Percentiles rank a stretch among this genome's conserved stretches.
phyloP scores from a whole-genome alignment of 2,113 vertebrate species.

The Calypte anna region DNA sequence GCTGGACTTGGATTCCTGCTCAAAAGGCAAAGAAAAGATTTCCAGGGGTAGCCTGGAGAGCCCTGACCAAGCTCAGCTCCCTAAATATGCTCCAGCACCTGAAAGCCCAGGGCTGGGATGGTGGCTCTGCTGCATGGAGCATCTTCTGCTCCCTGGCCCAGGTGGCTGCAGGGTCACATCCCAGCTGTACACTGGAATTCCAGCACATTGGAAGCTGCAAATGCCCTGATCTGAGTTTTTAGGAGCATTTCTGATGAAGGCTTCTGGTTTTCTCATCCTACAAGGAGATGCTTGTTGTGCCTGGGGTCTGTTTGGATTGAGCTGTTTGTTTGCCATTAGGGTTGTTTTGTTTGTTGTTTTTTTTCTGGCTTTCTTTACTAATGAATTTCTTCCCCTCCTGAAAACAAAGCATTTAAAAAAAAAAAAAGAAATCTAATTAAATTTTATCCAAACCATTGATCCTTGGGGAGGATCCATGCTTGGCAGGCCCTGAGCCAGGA shows the following conservation, averaged over 20 bases:
- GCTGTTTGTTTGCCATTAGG: background rate
- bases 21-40: background rate
- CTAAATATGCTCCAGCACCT: background rate
- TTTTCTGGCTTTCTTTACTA: background rate
- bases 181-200: background rate
- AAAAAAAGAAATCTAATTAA: no score
- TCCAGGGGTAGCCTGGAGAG: background rate
- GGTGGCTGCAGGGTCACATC: background rate
- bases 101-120: background rate
- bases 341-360: no score
- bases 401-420: background rate
- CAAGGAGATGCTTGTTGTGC: background rate
- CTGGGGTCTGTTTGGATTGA: background rate
- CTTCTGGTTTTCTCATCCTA: background rate
- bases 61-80: background rate
- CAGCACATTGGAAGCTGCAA: background rate
- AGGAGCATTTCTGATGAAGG: accelerated
- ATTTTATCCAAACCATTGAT: background rate
- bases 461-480: background rate
- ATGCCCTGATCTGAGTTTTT: background rate
- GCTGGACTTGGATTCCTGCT: background rate
- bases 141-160: background rate
- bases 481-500: accelerated
- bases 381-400: background rate
- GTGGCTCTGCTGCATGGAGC: background rate